Evolutionary conservation across 1,140 invertebrate genomes (phyloP), one percentile per base, ranked within the genome.

Genomic region (Zaprionus davidi): DNA sequence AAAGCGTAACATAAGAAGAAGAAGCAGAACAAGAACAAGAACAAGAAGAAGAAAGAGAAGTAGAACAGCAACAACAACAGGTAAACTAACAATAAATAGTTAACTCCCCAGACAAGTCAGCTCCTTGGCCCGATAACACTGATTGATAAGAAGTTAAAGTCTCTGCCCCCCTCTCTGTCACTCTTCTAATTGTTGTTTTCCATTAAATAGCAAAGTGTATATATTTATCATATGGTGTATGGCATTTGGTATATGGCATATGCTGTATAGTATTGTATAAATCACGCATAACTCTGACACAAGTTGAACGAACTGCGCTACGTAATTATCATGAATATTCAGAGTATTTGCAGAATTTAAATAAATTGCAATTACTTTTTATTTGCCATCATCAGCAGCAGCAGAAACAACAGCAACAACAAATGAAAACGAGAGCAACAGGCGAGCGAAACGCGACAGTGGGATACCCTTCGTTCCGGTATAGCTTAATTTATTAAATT

Each of bases 301-400:
- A 63, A 46, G 82, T 79, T 86, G 69, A 85, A 86, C 62, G 82
- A 86, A 85, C 82, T 76, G 41, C 9, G 11, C 1, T 22, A n/a
- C 17, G 15, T 44, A 34, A 51, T 51, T 22, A 51, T 51, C 20
- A 51, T 51, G 20, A 41, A 56, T 56, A 56, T 56, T 56, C 46
- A 51, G 20, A 51, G 20, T 51, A 51, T 51, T 51, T 51, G 46
- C 46, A 51, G 46, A 51, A 55, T 55, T 55, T 65, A 3, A 64
- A 64, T 22, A 51, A 34, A 58, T 67, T 58, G 24, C 28, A 67
- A 46, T 55, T 44, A 49, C 12, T 51, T 58, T 26, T 57, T 38
- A 31, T 38, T 36, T 58, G 12, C 28, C 44, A 20, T 11, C 51
- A 63, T 2, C 11, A 12, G 15, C 53, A 57, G 15, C 49, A 17